Evolutionary conservation across 2,888 invertebrate genomes (phyloP), one percentile per base, ranked within the genome.

Genomic region (Axea sp.): DNA sequence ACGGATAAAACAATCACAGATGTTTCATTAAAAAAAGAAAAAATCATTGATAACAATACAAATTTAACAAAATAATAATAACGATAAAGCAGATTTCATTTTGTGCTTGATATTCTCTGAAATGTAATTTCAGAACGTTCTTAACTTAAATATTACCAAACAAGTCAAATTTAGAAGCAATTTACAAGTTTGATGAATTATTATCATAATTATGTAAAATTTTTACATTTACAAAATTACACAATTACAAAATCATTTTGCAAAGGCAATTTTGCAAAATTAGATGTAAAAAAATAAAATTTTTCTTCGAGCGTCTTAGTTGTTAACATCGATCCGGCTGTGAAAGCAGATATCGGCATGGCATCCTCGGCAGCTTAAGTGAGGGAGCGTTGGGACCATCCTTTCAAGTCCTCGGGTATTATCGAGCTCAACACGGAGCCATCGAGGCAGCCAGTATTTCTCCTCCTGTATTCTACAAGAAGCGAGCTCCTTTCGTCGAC

Each of bases 361-460:
- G 75, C 74, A 67, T 75, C 64, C 55, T 35, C 17, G 62, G 53
- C 47, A 60, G 76, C 67, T 79, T 77, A 77, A 75, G 47, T 57
- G 64, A 67, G 55, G 60, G 41, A 67, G 65, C 71, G 71, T 72
- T 41, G 76, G 73, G 77, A 77, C 73, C 75, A 76, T 75, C 76
- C 80, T 80, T 80, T 80, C 77, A 75, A 78, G 76, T 77, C 76
- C 73, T 78, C 73, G 76, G 78, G 76, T 79, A 80, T 80, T 80
- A 78, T 80, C 80, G 77, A 79, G 75, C 77, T 71, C 80, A 77
- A 79, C 78, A 76, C 78, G 75, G 77, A 80, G 74, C 77, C 65
- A 76, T 74, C 75, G 76, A 77, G 62, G 73, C 77, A 78, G 78
- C 67, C 75, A 60, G 64, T 73, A 60, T 65, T 65, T 69, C 55